Evolutionary conservation across 2,888 invertebrate genomes (phyloP), one percentile per base, ranked within the genome.

Genomic region (Brachynemurus nebulosus): DNA sequence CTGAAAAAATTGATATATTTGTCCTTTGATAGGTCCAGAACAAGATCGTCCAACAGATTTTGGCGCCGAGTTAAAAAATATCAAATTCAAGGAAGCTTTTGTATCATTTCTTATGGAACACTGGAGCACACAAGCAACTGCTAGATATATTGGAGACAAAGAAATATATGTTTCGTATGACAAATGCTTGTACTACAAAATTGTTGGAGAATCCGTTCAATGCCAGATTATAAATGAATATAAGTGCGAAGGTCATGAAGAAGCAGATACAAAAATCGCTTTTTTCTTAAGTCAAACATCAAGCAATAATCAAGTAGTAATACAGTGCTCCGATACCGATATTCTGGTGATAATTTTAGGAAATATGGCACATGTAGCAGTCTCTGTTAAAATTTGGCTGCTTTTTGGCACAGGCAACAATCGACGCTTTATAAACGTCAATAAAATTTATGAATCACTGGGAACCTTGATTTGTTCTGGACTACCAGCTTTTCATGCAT

Each of bases 401-500:
- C 23, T 7, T 7, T 23, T 7, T 23, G 23, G 23, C 23, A 23
- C 23, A 23, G 23, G 23, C 6, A 23, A 23, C 9, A 6, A 23
- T 23, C 23, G 23, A 6, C 23, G 23, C 23, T 23, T 23, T 9
- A 23, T 23, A 7, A 23, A 23, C 9, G 6, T 6, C 6, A 23
- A 44, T 42, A 14, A 45, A 45, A 44, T 50, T 46, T 16, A 46
- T 42, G 9, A 20, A 49, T 23, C 33, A 30, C 44, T 47, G 35
- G 50, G 47, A 19, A 7, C 18, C 4, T 30, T 27, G 27, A n/a
- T 50, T 19, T 50, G 49, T 17, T 14, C 11, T 18, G 35, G 34
- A 25, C 23, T 52, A 14, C 48, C 49, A n/a, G 50, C 44, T 27
- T 49, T 51, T 25, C 50, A 52, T 33, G 51, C 49, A 11, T 49